Base-by-base conservation (phyloP, 2,113 vertebrate species). In the Hippocampus comes region DNA sequence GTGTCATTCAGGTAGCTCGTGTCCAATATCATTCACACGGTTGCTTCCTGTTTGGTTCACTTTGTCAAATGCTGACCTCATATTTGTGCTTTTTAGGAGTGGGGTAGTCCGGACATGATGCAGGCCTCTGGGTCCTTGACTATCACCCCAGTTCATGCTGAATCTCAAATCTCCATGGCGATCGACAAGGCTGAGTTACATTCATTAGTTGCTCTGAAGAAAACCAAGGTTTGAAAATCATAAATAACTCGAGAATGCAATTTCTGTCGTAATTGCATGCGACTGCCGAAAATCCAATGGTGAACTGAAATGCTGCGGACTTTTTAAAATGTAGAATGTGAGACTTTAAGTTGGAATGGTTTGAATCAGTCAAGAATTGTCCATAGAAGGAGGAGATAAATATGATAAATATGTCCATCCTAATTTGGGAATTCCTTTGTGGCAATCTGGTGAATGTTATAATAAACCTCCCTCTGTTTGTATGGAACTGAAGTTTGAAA, bases 91-190 rank as follows among this genome's bases (percentile, higher is more conserved):
- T 27, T 76, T 0, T 59, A 96, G 94, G 84, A 82, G 69, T 88
- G 91, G 87, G 93, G 92, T 7, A 79, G 82, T 78, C 94, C 94
- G 1, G 41, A 84, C 43, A 89, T 70, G 85, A 79, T 94, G 48
- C 78, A 89, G 6, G 81, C 84, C 0, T 92, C 91, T 2, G 94
- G 91, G 11, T 88, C 78, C 1, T 70, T 92, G 55, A 25, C 91
- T 41, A 53, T 91, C 38, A 76, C 89, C 25, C 68, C 85, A 61
- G 55, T 61, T 51, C 72, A 73, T n/a, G 25, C 92, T 4, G 84
- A 92, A 49, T 91, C 92, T 21, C 90, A 89, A 59, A 67, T 77
- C 0, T 67, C 86, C 59, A 67, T 94, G 74, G 78, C 56, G 4
- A 56, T 89, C 3, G 93, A 94, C 70, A 84, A 91, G 64, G 80